Base-by-base conservation (phyloP, 2,888 invertebrate species). In the Endomychus coccineus region DNA sequence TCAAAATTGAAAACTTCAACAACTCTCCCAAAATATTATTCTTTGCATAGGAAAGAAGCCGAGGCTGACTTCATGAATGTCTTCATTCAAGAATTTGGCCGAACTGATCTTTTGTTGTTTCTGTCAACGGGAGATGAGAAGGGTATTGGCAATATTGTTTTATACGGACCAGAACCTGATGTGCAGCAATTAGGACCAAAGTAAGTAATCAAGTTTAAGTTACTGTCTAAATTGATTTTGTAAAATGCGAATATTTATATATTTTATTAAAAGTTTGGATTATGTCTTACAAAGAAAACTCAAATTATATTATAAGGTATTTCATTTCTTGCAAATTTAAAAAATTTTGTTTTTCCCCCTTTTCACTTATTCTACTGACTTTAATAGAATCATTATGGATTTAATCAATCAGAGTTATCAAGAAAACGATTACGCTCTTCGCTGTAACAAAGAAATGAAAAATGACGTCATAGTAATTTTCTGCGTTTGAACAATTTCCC, bases 11-110 rank as follows among this genome's bases (percentile, higher is more conserved):
- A 73, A 52, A 56, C 50, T 10, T 41, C 55, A 1, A 44, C 57
- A 1, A 69, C 73, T 0, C 58, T 63, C 35, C 78, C 78, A 0
- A 73, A 72, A 52, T 80, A 70, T 52, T 66, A 73, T 41, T 68
- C 68, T 16, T 58, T 80, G 52, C 77, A 74, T 51, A 75, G 80
- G 44, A 82, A 80, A 50, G 87, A 86, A 55, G 86, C 81, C 0
- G 87, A 86, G 46, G 71, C 76, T 4, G 86, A 87, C 52, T 89
- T 84, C 52, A 79, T 84, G 57, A 75, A 77, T 44, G 71, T 71
- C 13, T 71, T 89, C 39, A 68, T 83, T 10, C 76, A 78, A 46
- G 78, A 77, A 44, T 56, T 83, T 32, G 78, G 75, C 24, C 69
- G 66, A 1, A 66, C 66, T 50, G 71, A 67, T 4, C 61, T 80